These are phyloP conservation scores for Microhierax caerulescens DNA, from an alignment of 2,797 vertebrate genomes.

Conservation along the genomic window DNA sequence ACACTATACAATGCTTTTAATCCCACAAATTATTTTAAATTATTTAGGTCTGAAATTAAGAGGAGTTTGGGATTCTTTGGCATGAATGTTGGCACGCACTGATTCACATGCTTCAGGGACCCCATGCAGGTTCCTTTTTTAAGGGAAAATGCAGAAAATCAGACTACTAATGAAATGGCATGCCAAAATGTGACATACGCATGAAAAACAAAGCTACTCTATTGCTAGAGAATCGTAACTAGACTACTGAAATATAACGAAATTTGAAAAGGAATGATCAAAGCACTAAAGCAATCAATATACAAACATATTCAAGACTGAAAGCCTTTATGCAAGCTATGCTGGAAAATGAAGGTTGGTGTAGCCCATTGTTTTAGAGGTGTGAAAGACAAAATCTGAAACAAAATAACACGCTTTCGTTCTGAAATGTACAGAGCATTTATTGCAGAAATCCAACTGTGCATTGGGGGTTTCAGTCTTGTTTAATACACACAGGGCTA, in stretches of 20 bases:
- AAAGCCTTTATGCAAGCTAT: slow-evolving; percentile 81
- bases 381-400: slow-evolving; percentile 40
- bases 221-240: slow-evolving; percentile 70
- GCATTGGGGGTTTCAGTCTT: slow-evolving; percentile 85
- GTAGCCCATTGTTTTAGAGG: slow-evolving; percentile 39
- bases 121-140: slow-evolving; percentile 72
- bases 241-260: slow-evolving; percentile 70
- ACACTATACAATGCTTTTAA: background rate
- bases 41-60: background rate
- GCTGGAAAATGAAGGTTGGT: slow-evolving; percentile 48
- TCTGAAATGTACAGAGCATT: slow-evolving; percentile 44
- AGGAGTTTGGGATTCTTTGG: background rate
- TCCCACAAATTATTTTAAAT: slow-evolving; percentile 31
- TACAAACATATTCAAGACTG: slow-evolving; percentile 81
- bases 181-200: slow-evolving; percentile 73
- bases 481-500: slow-evolving; percentile 87
- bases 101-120: slow-evolving; percentile 72
- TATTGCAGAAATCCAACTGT: slow-evolving; percentile 60
- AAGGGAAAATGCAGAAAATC: slow-evolving; percentile 57
- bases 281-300: slow-evolving; percentile 78
- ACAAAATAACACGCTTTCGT: slow-evolving; percentile 25
- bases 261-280: slow-evolving; percentile 65
- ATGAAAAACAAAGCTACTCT: slow-evolving; percentile 73
- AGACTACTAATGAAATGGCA: slow-evolving; percentile 67
- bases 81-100: slow-evolving; percentile 79